Evolutionary conservation across 1,140 invertebrate species (phyloP).

Genomic region (Drosophila albomicans): DNA sequence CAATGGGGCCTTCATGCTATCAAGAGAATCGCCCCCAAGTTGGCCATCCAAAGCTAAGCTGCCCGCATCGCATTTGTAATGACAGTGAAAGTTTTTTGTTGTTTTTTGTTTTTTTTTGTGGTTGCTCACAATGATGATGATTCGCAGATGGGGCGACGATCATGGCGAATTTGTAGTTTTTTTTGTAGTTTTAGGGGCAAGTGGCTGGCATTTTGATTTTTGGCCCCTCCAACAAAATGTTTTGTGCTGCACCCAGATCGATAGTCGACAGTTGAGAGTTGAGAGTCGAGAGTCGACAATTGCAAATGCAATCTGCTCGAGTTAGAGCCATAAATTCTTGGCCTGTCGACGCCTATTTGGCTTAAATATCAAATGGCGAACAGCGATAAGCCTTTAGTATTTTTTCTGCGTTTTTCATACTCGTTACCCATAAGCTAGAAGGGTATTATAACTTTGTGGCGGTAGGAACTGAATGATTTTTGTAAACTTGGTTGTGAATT

Average conservation of each 20-base stretch:
- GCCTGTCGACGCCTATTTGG: conserved; percentile 39
- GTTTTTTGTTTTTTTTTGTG: conserved; percentile 3
- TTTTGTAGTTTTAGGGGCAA: conserved; percentile 1
- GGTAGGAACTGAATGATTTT: no score
- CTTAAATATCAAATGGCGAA: conserved; percentile 36
- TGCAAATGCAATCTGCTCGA: conserved; percentile 19
- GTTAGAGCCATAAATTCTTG: conserved; percentile 35
- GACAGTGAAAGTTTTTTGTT: conserved; percentile 45
- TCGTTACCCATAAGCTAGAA: no score
- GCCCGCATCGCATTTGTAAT: conserved; percentile 1
- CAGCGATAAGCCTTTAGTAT: conserved; percentile 19
- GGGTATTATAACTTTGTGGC: no score
- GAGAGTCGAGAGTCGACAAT: not conserved
- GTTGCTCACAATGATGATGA: no score
- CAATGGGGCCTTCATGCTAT: conserved; percentile 49
- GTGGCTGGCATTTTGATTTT: conserved; percentile 13
- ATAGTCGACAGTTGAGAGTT: not conserved
- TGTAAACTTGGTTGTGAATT: no score
- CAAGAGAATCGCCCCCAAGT: conserved; percentile 29
- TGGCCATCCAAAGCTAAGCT: not conserved
- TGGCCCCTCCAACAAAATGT: not conserved
- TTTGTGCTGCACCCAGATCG: conserved; percentile 24
- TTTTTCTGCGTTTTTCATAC: not conserved
- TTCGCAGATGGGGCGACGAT: conserved; percentile 16
- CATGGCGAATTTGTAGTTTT: not conserved